Evolutionary conservation across 2,888 invertebrate species (phyloP).

Genomic region (Lacanobia oleracea): DNA sequence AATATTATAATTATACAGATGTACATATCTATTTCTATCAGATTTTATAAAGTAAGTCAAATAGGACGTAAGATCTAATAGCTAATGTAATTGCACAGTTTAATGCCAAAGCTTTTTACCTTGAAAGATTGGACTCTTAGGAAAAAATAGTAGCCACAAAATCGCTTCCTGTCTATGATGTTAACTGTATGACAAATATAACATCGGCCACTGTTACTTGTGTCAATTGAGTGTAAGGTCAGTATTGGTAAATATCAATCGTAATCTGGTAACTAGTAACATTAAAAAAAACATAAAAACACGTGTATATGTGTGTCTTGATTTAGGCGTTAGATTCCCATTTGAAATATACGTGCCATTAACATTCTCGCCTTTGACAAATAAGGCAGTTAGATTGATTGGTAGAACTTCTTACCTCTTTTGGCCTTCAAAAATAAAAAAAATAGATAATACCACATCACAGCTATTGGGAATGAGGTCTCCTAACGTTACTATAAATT

Average conservation of each 20-base stretch:
- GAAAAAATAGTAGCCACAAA: constrained; percentile 71
- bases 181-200: constrained; percentile 82
- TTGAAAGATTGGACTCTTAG: constrained; percentile 79
- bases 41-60: constrained; percentile 5
- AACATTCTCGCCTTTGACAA: background rate
- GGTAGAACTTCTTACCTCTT: constrained; percentile 25
- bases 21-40: background rate
- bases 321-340: constrained; percentile 7
- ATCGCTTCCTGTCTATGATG: constrained; percentile 83
- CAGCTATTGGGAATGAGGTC: constrained; percentile 46
- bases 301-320: constrained; percentile 10
- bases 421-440: constrained; percentile 45
- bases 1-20: constrained; percentile 1
- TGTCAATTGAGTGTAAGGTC: constrained; percentile 83
- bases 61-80: background rate
- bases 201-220: constrained; percentile 73
- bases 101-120: constrained; percentile 70
- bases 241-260: constrained; percentile 62
- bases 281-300: constrained; percentile 22
- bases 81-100: constrained; percentile 21
- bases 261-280: constrained; percentile 41
- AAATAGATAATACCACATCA: constrained; percentile 49
- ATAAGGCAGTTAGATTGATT: background rate
- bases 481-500: constrained; percentile 59
- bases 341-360: constrained; percentile 5